Percentiles rank a stretch among this genome's conserved stretches.
phyloP scores from a whole-genome alignment of 1,140 invertebrate genomes.

The Trinorchestia longiramus region DNA sequence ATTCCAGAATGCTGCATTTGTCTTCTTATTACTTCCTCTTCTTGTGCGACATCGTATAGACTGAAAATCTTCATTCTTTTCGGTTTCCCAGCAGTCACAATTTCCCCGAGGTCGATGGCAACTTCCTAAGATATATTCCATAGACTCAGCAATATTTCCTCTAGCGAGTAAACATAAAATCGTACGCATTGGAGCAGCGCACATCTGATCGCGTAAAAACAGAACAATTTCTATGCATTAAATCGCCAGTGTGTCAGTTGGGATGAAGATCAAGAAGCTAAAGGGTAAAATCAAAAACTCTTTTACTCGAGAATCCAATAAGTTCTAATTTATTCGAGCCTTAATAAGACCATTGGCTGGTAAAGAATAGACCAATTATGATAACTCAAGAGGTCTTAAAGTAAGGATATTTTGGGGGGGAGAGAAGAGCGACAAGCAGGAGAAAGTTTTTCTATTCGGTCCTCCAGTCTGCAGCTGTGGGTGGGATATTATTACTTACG shows the following conservation, averaged over 20 bases:
- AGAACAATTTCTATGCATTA: not conserved
- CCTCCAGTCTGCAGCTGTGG: not conserved
- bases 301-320: not conserved
- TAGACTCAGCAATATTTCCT: no score
- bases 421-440: not conserved
- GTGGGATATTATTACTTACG: not conserved
- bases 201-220: not conserved
- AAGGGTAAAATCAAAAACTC: not conserved
- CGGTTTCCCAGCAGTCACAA: no score
- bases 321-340: not conserved
- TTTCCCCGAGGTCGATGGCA: no score
- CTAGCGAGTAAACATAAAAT: no score
- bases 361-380: not conserved
- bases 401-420: not conserved
- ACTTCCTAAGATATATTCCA: no score
- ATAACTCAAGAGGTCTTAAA: constrained; percentile 1
- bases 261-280: not conserved
- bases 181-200: no score
- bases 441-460: not conserved
- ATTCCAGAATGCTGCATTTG: no score
- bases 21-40: no score
- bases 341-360: not conserved
- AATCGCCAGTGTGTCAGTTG: not conserved
- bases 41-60: not conserved
- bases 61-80: not conserved